Conservation (phyloP, 2,797 vertebrate species). For the Tiaroga cobitis region DNA sequence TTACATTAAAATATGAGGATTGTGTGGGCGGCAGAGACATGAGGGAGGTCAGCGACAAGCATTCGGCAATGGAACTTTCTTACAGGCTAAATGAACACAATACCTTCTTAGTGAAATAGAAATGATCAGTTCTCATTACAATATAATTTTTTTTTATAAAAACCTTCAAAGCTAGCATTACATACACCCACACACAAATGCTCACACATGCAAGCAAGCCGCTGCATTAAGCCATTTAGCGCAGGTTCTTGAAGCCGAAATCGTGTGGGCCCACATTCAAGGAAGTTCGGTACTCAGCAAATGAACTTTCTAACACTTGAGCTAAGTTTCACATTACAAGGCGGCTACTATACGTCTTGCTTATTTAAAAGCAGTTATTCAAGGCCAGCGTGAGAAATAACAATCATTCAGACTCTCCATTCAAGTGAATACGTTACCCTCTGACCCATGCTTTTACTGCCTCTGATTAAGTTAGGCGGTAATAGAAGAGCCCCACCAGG, state of each 20-base stretch:
- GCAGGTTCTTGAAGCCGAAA: slow-evolving; percentile 22
- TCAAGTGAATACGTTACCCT: slow-evolving; percentile 43
- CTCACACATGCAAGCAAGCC: background rate
- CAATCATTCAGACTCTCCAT: slow-evolving; percentile 38
- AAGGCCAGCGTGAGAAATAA: slow-evolving; percentile 42
- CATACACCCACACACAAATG: slow-evolving; percentile 35
- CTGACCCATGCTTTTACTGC: slow-evolving; percentile 45
- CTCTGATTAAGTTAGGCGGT: slow-evolving; percentile 52
- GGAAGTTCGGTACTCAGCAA: slow-evolving; percentile 36
- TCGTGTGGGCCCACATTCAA: slow-evolving; percentile 33
- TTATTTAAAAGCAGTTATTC: slow-evolving; percentile 43
- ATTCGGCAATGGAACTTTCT: slow-evolving; percentile 17
- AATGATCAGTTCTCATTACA: slow-evolving; percentile 48
- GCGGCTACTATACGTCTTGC: slow-evolving; percentile 26
- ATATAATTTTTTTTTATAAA: background rate
- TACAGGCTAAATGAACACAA: slow-evolving; percentile 29
- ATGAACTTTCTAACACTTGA: slow-evolving; percentile 54
- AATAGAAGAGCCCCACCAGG: slow-evolving; percentile 50
- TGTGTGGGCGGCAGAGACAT: background rate
- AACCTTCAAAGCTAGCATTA: slow-evolving; percentile 28
- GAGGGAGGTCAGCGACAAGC: slow-evolving; percentile 23
- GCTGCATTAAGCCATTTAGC: slow-evolving; percentile 48
- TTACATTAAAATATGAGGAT: slow-evolving; percentile 7
- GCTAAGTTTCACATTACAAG: slow-evolving; percentile 51
- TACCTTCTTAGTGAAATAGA: slow-evolving; percentile 36